Evolutionary conservation across 2,888 invertebrate species (phyloP).

Genomic region (Sepiola atlantica): DNA sequence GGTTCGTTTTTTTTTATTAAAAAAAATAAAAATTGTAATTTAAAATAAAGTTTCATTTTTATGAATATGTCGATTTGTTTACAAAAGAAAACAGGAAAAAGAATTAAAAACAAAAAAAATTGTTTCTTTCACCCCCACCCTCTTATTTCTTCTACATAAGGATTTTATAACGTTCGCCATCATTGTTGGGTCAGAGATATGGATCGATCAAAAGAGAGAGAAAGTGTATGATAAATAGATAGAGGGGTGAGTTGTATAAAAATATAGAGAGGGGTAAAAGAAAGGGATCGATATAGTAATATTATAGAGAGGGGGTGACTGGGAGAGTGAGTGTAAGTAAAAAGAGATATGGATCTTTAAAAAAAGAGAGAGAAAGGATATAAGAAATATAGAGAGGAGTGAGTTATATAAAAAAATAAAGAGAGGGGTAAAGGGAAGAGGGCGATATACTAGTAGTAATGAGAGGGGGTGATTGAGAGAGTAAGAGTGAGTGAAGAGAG

Average conservation of each 20-base stretch:
- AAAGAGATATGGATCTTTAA: too few relatives aligned
- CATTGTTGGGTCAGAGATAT: not conserved
- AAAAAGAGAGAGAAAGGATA: not conserved
- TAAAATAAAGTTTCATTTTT: too few relatives aligned
- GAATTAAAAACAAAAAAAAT: not conserved
- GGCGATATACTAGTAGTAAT: not conserved
- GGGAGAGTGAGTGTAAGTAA: constrained; percentile 1
- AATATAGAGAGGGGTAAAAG: not conserved
- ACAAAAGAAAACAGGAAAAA: not conserved
- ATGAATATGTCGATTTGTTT: too few relatives aligned
- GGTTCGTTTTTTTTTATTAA: too few relatives aligned
- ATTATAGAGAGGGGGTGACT: not conserved
- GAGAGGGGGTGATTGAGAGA: too few relatives aligned
- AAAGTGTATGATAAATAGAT: too few relatives aligned
- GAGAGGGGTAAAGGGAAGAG: not conserved
- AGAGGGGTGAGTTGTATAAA: not conserved
- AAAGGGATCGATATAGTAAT: not conserved
- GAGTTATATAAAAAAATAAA: not conserved
- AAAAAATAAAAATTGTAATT: too few relatives aligned
- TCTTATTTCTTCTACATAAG: not conserved
- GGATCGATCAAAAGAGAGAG: not conserved
- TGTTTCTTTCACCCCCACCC: not conserved
- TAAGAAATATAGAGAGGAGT: too few relatives aligned
- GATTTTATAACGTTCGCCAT: not conserved
- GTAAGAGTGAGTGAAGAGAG: too few relatives aligned